Evolutionary conservation across 1,140 invertebrate species (phyloP).

Genomic region (Teleogryllus occipitalis): DNA sequence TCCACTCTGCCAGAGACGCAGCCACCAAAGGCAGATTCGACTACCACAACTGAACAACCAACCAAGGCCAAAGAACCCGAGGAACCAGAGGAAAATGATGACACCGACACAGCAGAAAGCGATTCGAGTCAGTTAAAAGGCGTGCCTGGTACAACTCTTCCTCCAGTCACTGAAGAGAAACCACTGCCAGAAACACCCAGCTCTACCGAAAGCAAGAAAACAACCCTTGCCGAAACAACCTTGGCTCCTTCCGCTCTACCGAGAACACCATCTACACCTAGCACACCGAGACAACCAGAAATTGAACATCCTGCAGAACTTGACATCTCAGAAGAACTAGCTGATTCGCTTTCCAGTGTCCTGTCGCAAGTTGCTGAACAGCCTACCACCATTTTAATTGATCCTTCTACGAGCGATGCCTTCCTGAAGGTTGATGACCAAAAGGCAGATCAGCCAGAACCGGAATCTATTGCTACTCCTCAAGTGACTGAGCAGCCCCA

Average conservation of each 20-base stretch:
- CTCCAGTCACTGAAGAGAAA: neutral
- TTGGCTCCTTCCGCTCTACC: too few relatives aligned
- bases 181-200: neutral
- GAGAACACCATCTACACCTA: neutral
- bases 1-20: neutral
- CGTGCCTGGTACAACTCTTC: neutral
- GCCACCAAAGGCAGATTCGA: neutral
- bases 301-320: conserved; percentile 14
- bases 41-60: neutral
- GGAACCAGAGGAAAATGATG: neutral
- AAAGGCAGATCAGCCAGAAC: neutral
- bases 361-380: conserved; percentile 35
- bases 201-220: neutral
- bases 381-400: conserved; percentile 27
- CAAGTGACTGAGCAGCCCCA: too few relatives aligned
- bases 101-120: neutral
- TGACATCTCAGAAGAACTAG: conserved; percentile 32
- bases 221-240: neutral
- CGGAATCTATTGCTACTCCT: too few relatives aligned
- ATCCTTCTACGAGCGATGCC: neutral
- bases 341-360: conserved; percentile 35
- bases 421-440: neutral
- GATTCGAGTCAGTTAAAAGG: neutral
- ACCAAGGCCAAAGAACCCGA: neutral
- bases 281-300: neutral